Evolutionary conservation across 2,888 invertebrate species (phyloP), one percentile per base, ranked within the genome.

Genomic region (Lordiphosa fenestrarum): DNA sequence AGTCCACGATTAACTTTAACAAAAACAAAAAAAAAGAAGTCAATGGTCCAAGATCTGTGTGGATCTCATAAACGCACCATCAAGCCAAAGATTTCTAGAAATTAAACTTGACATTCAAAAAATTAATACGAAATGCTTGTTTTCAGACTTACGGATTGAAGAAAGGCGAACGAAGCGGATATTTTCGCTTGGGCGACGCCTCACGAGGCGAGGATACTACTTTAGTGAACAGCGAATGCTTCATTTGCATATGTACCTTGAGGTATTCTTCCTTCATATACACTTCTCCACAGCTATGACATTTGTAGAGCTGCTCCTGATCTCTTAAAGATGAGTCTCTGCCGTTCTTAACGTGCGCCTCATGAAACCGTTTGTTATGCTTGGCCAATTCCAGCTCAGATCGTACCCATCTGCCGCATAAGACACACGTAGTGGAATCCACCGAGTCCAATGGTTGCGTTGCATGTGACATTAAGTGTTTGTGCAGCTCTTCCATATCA

Each of bases 61-160:
- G 30, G 7, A 7, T 7, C 9, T 9, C 7, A 30, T 7, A 13
- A 19, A 7, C 35, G 13, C 25, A 13, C 13, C 12, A 25, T 23
- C 23, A 9, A 38, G 6, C 48, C 48, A 48, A 23, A 48, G 48
- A 25, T 48, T 48, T 12, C 48, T 48, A 13, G 38, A 38, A 48
- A 13, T 4, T 25, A 38, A 25, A 25, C 6, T 1, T 23, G 5
- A 5, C 1, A 4, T 23, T 23, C 4, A 4, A 23, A 23, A 23
- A 23, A 23, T 1, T 23, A 6, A 23, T 6, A 4, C 23, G 1
- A 6, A 6, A 5, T 23, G 4, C 1, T 6, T 6, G 25, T 9
- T 9, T 9, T 7, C 3, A 7, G 9, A 30, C 63, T 50, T 36
- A 62, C 63, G 50, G 55, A 39, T 63, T 63, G 6, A 62, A 51